Conservation (phyloP, 2,888 invertebrate genomes). For the Gymnocheta viridis region DNA sequence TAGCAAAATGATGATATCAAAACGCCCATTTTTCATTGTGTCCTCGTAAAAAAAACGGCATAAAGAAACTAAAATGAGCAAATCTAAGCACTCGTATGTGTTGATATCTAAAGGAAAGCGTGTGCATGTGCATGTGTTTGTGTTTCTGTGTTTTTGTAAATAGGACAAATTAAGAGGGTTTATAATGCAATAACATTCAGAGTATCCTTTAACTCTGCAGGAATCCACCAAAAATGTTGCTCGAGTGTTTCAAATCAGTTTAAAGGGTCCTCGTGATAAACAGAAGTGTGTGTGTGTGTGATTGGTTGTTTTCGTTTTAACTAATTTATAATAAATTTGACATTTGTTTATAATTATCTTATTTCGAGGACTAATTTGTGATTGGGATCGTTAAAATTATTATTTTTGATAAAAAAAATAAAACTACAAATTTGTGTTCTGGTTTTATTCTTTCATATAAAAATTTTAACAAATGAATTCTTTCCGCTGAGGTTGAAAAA, state of each 20-base stretch:
- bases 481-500: too few species aligned
- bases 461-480: too few species aligned
- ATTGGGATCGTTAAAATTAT: not conserved
- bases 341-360: constrained; percentile 61
- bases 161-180: constrained; percentile 60
- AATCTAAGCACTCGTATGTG: constrained; percentile 25
- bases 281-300: not conserved
- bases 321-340: constrained; percentile 58
- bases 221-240: constrained; percentile 32
- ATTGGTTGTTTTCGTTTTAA: not conserved
- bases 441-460: too few species aligned
- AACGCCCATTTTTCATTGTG: constrained; percentile 63
- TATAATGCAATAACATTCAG: constrained; percentile 51
- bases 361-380: constrained; percentile 21
- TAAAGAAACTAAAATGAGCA: constrained; percentile 61
- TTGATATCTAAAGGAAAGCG: constrained; percentile 10
- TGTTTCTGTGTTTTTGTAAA: constrained; percentile 13
- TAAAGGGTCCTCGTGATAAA: not conserved
- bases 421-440: too few species aligned
- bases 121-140: not conserved
- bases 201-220: constrained; percentile 63
- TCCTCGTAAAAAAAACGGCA: constrained; percentile 30
- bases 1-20: constrained; percentile 61
- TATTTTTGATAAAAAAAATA: not conserved
- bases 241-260: constrained; percentile 35